A percentile compares a stretch with the other conserved stretches of the same genome.
Evolutionary conservation across 2,113 vertebrate genomes (phyloP).

Genomic region (Anser brachyrhynchus): DNA sequence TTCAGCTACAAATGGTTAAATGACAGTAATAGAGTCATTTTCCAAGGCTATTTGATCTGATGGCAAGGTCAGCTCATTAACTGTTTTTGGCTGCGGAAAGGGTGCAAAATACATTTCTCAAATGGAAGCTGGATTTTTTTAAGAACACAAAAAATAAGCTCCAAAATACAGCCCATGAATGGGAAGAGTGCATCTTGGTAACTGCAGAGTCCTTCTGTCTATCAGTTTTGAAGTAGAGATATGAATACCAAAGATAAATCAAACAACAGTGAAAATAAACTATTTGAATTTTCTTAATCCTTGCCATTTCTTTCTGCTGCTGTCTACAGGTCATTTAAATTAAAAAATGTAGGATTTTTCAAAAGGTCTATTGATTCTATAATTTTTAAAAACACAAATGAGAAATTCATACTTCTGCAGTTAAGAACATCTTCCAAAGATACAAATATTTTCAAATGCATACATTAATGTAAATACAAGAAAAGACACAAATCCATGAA

Average conservation of each 20-base stretch:
- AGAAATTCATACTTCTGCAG: background rate
- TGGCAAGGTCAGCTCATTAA: conserved; percentile 61
- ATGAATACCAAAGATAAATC: background rate
- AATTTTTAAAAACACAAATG: background rate
- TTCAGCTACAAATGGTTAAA: conserved; percentile 72
- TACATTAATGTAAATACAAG: background rate
- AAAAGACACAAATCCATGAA: background rate
- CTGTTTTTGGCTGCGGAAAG: conserved; percentile 41
- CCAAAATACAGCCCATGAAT: conserved; percentile 12
- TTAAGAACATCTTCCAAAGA: background rate
- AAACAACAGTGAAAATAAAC: conserved; percentile 8
- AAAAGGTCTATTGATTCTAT: background rate
- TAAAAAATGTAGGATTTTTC: background rate
- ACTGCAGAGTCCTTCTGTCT: background rate
- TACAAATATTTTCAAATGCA: background rate
- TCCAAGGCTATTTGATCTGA: conserved; percentile 57
- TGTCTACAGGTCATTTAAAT: background rate
- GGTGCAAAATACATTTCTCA: conserved; percentile 41
- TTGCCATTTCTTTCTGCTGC: background rate
- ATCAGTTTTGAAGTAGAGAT: background rate
- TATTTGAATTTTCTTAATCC: background rate
- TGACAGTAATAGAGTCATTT: conserved; percentile 71
- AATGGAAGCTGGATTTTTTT: background rate
- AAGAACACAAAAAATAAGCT: background rate
- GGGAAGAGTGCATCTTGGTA: background rate